Evolutionary conservation across 2,113 vertebrate species (phyloP).

Genomic region (Tinamus guttatus): DNA sequence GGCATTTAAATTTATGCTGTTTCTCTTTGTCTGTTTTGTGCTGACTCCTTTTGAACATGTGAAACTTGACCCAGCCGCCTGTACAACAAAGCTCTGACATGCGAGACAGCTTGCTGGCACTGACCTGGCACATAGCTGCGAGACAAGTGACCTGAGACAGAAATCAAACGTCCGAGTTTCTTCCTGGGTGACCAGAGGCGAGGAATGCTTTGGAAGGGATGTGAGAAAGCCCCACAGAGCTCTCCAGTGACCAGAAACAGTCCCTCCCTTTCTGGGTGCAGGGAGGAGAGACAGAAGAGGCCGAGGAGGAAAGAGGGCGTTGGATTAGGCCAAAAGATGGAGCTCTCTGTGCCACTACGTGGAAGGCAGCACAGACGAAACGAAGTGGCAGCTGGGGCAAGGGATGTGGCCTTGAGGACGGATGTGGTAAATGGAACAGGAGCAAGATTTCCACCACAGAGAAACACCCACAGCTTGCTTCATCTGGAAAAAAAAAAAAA

Average conservation of each 20-base stretch:
- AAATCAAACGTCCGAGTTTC: conserved; percentile 21
- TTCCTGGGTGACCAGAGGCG: background rate
- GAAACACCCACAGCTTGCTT: background rate
- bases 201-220: conserved; percentile 16
- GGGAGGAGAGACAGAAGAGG: background rate
- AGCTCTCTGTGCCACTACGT: background rate
- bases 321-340: background rate
- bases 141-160: conserved; percentile 36
- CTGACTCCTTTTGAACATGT: background rate
- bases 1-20: background rate
- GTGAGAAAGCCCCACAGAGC: background rate
- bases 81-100: background rate
- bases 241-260: background rate
- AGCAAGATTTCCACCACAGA: background rate
- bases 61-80: conserved; percentile 6
- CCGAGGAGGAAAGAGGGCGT: background rate
- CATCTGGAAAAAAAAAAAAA: no score
- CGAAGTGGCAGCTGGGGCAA: background rate
- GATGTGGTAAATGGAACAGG: background rate
- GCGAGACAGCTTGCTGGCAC: conserved; percentile 16
- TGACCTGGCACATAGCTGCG: conserved; percentile 24
- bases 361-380: background rate
- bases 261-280: background rate
- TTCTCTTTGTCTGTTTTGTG: conserved; percentile 1
- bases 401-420: background rate